Conservation (phyloP, 2,113 vertebrate genomes). For the Grantiella picta region DNA sequence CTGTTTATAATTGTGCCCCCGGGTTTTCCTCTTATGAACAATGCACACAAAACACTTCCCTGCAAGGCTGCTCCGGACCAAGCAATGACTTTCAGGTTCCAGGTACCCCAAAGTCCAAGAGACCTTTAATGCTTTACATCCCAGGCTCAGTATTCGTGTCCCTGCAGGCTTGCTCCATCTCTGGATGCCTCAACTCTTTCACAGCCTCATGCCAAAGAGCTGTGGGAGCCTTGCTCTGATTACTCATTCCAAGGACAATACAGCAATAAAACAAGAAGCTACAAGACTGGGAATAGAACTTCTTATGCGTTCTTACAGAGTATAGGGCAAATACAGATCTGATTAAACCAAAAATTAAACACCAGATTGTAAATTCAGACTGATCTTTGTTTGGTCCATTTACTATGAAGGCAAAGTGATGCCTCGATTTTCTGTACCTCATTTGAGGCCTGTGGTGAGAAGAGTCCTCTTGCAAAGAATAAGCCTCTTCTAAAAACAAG, state of each 20-base stretch:
- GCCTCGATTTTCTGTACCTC: background rate
- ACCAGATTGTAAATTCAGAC: background rate
- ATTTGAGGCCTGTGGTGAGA: background rate
- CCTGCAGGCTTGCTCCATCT: background rate
- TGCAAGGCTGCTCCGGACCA: background rate
- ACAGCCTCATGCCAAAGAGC: background rate
- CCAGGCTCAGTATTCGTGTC: fast-evolving
- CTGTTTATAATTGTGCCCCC: slow-evolving; percentile 22
- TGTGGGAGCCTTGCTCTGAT: background rate
- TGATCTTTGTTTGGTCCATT: background rate
- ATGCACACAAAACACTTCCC: background rate
- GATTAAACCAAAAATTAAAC: background rate
- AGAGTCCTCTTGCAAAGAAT: background rate
- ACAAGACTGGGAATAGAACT: background rate
- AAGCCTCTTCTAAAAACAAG: background rate
- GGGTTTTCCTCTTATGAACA: slow-evolving; percentile 44
- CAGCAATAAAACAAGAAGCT: slow-evolving; percentile 10
- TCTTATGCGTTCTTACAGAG: background rate
- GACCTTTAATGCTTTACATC: background rate
- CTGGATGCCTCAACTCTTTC: background rate
- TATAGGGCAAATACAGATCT: background rate
- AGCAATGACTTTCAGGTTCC: background rate
- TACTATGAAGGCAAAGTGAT: background rate
- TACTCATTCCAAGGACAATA: background rate
- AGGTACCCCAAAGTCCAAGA: background rate